Evolutionary conservation across 2,888 invertebrate species (phyloP).

Genomic region (Melieria omissa): DNA sequence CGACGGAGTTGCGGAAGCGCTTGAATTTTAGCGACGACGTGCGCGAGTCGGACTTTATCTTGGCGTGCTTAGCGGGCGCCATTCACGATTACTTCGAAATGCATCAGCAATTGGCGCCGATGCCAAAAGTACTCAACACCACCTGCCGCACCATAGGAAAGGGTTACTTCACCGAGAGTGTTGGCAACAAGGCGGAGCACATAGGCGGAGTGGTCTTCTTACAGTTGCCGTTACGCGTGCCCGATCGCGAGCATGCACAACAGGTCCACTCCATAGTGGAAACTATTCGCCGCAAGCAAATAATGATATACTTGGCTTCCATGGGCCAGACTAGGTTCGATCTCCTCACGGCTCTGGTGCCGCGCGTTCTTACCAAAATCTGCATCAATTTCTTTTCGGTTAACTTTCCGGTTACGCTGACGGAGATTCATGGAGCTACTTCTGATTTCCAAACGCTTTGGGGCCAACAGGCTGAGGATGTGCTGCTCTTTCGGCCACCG

Average conservation of each 20-base stretch:
- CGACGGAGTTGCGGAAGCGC: constrained; percentile 58
- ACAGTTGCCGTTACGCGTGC: constrained; percentile 58
- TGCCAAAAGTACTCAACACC: constrained; percentile 59
- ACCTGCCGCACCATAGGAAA: constrained; percentile 63
- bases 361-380: constrained; percentile 62
- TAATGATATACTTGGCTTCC: constrained; percentile 62
- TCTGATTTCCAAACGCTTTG: constrained; percentile 59
- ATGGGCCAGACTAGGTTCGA: constrained; percentile 64
- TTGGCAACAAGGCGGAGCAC: constrained; percentile 56
- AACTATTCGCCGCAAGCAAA: constrained; percentile 59
- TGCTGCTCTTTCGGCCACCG: constrained; percentile 63
- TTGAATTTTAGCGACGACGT: constrained; percentile 52
- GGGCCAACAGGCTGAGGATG: constrained; percentile 63
- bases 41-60: constrained; percentile 60
- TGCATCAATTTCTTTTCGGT: constrained; percentile 65
- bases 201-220: constrained; percentile 64
- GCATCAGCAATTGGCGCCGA: constrained; percentile 47
- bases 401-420: constrained; percentile 64
- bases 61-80: constrained; percentile 62
- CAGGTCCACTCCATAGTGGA: constrained; percentile 60
- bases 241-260: constrained; percentile 53
- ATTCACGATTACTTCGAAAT: constrained; percentile 59
- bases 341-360: constrained; percentile 60
- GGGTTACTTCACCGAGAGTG: constrained; percentile 62
- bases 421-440: constrained; percentile 62